Base-by-base conservation (phyloP, 2,888 invertebrate species). In the Pollenia griseotomentosa region DNA sequence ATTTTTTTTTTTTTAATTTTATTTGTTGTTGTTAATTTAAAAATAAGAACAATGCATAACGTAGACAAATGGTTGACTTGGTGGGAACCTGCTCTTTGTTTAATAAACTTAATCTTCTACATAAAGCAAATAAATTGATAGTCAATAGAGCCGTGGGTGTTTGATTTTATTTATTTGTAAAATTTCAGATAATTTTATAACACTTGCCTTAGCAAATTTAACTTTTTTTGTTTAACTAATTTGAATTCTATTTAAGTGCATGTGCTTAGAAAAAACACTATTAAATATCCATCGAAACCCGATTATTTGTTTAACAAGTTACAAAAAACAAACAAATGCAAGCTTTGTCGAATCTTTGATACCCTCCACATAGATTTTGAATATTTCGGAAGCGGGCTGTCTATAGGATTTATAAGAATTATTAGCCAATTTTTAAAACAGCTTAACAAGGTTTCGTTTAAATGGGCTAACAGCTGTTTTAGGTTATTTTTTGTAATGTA, bases 231-330 rank as follows among this genome's bases (percentile, higher is more conserved):
- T 63, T 63, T 53, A 75, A 44, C 75, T 77, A 65, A 77, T 77
- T 77, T 53, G 9, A 63, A 85, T 85, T 80, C 79, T 53, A n/a
- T n/a, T n/a, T n/a, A 74, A 19, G 42, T 63, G 57, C 68, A 70
- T 80, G 48, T 57, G 55, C 85, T 53, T 63, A 0, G n/a, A 79
- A 23, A 46, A 78, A 71, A 33, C n/a, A 16, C 33, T 44, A n/a
- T 57, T 71, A 57, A 66, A 77, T 55, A 73, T 74, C 65, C 19
- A 44, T 63, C 23, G 57, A 55, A 57, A 78, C 59, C 57, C 73
- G 71, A 33, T 9, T 44, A 16, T 53, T 19, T 65, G 46, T 44
- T 66, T 33, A 46, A 55, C 53, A 65, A 53, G 16, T 40, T 33
- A 74, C 12, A 51, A 77, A 23, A 51, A 23, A 65, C 57, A 63